Conservation (phyloP, 2,888 invertebrate species). For the Unio delphinus region DNA sequence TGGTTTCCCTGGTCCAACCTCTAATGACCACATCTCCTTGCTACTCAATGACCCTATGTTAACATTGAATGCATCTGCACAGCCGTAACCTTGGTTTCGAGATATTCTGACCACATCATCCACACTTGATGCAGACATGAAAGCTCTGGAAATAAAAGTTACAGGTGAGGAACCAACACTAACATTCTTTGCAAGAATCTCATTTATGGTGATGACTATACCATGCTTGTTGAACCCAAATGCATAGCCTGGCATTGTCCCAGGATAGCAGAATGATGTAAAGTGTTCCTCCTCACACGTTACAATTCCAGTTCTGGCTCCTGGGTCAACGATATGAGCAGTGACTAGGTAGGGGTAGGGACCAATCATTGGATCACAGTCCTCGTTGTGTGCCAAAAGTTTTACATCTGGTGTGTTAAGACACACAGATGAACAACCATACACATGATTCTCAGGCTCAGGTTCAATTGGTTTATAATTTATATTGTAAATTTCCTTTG, state of each 20-base stretch:
- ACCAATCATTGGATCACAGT: slow-evolving; percentile 29
- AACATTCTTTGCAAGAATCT: slow-evolving; percentile 25
- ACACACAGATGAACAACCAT: slow-evolving; percentile 33
- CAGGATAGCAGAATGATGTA: slow-evolving; percentile 32
- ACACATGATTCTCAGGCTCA: slow-evolving; percentile 7
- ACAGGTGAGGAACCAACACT: slow-evolving; percentile 14
- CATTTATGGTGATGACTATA: slow-evolving; percentile 38
- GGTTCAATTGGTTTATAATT: neutral
- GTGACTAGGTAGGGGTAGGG: slow-evolving; percentile 28
- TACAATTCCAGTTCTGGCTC: neutral
- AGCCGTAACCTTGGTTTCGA: slow-evolving; percentile 26
- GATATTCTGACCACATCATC: slow-evolving; percentile 27
- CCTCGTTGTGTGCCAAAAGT: slow-evolving; percentile 23
- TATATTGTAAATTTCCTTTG: slow-evolving; percentile 21
- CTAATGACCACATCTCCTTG: slow-evolving; percentile 39
- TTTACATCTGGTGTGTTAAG: slow-evolving; percentile 21
- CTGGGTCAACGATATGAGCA: slow-evolving; percentile 18
- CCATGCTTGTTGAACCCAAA: slow-evolving; percentile 12
- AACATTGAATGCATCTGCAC: slow-evolving; percentile 42
- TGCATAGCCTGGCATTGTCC: slow-evolving; percentile 14
- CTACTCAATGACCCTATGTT: slow-evolving; percentile 33
- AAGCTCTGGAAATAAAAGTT: slow-evolving; percentile 33
- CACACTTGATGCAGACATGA: slow-evolving; percentile 30
- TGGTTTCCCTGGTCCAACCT: slow-evolving; percentile 26
- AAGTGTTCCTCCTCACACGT: slow-evolving; percentile 18